A percentile compares a stretch with the other conserved stretches of the same genome.
phyloP scores from a whole-genome alignment of 2,113 vertebrate species.

The Pedetes capensis region DNA sequence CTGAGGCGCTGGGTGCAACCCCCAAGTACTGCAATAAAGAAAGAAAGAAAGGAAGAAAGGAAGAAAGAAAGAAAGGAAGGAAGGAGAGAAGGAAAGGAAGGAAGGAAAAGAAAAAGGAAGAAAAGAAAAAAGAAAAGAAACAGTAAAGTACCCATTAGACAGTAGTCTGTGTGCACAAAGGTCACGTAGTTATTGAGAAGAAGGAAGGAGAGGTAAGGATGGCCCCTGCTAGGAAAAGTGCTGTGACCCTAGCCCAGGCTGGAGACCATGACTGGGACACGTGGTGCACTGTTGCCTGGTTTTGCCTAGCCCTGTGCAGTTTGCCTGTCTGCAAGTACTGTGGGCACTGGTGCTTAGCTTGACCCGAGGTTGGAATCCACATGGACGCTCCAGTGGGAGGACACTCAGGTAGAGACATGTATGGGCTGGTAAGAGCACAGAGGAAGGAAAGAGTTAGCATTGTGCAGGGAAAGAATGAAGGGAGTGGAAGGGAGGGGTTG shows the following conservation, averaged over 20 bases:
- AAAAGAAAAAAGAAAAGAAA: too few relatives aligned
- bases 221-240: not conserved
- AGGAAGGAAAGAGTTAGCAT: not conserved
- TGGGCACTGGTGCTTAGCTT: not conserved
- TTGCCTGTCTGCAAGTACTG: rapidly evolving
- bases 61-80: not conserved
- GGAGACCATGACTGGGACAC: not conserved
- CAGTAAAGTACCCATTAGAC: too few relatives aligned
- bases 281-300: rapidly evolving
- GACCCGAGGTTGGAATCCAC: not conserved
- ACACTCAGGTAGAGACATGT: too few relatives aligned
- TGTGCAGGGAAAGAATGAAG: not conserved
- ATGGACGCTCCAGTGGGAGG: not conserved
- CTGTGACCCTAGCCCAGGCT: not conserved
- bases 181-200: not conserved
- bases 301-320: not conserved
- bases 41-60: too few relatives aligned
- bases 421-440: not conserved
- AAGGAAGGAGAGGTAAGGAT: not conserved
- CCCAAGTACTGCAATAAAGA: too few relatives aligned
- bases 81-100: too few relatives aligned
- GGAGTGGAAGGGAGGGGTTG: too few relatives aligned
- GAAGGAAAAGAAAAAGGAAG: too few relatives aligned
- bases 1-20: too few relatives aligned
- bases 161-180: too few relatives aligned